phyloP scores from a whole-genome alignment of 2,797 vertebrate species.

The Gallinago solitaria region DNA sequence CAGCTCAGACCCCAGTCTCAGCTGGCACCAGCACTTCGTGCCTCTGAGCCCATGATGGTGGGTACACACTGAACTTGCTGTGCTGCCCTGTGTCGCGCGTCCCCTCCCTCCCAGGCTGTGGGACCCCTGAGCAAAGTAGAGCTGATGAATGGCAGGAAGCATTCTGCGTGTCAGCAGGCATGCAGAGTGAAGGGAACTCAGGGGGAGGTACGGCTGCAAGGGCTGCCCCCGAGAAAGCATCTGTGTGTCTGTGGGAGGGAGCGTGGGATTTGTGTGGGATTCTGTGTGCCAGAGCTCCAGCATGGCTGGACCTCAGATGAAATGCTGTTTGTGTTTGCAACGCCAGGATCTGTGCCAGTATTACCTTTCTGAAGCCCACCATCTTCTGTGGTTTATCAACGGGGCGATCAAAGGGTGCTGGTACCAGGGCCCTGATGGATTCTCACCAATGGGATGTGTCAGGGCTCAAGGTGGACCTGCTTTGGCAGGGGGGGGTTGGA shows the following conservation, averaged over 20 bases:
- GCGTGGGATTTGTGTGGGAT: background rate
- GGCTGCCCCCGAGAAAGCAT: background rate
- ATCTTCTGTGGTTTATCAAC: background rate
- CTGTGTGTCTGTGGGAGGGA: background rate
- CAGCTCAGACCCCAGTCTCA: background rate
- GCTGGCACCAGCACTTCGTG: background rate
- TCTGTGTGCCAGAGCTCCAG: background rate
- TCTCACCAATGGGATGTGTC: background rate
- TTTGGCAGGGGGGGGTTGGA: too few species aligned
- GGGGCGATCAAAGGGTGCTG: background rate
- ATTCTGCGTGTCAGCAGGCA: background rate
- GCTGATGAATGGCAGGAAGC: background rate
- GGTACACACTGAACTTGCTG: background rate
- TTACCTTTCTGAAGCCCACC: background rate
- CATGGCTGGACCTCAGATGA: background rate
- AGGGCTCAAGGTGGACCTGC: background rate
- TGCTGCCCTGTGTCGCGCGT: background rate
- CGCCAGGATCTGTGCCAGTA: background rate
- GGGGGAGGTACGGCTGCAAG: background rate
- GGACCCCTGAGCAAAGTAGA: background rate
- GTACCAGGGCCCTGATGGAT: background rate
- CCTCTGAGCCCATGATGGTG: background rate
- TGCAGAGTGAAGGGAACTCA: rapidly evolving
- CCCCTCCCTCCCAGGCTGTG: too few species aligned
- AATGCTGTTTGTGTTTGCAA: background rate